Percentiles rank a stretch among this genome's conserved stretches.
phyloP scores from a whole-genome alignment of 2,113 vertebrate species.

The Merops nubicus region DNA sequence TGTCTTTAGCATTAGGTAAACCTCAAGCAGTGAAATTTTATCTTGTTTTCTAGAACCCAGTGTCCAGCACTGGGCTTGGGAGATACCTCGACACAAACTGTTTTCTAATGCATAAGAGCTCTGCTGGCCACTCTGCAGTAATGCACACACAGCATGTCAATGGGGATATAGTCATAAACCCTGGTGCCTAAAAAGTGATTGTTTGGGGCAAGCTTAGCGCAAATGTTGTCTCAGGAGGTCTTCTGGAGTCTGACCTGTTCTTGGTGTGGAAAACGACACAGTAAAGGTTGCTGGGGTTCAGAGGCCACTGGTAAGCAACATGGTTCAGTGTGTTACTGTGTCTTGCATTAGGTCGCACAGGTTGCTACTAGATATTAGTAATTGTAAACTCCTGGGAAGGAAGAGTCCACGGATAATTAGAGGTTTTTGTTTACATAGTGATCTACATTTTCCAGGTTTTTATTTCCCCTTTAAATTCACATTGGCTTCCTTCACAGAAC shows the following conservation, averaged over 20 bases:
- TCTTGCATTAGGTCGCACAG: background rate
- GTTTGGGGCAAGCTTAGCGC: background rate
- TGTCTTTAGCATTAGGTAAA: background rate
- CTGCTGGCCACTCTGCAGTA: background rate
- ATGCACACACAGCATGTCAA: fast-evolving
- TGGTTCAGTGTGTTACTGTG: background rate
- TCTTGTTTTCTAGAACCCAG: background rate
- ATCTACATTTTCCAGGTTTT: background rate
- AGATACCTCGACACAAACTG: background rate
- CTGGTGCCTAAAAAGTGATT: background rate
- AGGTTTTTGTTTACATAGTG: background rate
- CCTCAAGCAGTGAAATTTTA: background rate
- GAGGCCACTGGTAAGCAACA: background rate
- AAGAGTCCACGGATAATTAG: background rate
- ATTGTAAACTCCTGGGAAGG: background rate
- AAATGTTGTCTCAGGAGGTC: background rate
- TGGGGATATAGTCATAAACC: background rate
- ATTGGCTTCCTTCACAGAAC: slow-evolving; percentile 57
- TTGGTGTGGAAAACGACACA: background rate
- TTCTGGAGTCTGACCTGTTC: background rate
- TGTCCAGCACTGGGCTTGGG: background rate
- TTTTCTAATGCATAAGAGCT: background rate
- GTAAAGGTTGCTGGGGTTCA: background rate
- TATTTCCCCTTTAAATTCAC: background rate
- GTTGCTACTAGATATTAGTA: background rate